Conservation (phyloP, 2,797 vertebrate species). For the Pangasius macronema region DNA sequence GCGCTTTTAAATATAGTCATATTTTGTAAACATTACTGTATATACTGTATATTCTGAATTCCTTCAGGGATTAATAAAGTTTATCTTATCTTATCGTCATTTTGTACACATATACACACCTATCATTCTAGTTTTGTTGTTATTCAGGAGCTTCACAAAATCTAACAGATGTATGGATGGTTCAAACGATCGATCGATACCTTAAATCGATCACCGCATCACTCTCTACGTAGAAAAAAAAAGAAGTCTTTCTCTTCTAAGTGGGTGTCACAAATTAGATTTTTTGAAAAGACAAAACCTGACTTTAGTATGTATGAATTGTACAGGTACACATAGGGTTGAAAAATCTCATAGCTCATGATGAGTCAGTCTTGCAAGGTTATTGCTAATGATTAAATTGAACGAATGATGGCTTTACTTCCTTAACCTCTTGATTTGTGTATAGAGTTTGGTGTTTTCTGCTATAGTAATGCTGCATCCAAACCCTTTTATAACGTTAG, state of each 20-base stretch:
- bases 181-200: too few species aligned
- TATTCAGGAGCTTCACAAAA: not conserved
- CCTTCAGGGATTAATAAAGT: too few species aligned
- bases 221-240: too few species aligned
- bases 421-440: not conserved
- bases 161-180: too few species aligned
- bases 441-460: not conserved
- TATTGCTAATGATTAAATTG: not conserved
- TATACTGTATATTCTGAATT: not conserved
- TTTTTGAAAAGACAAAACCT: not conserved
- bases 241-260: not conserved
- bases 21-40: not conserved
- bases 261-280: too few species aligned
- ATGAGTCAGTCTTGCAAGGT: not conserved
- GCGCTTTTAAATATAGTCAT: too few species aligned
- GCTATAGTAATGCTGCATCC: not conserved
- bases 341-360: too few species aligned
- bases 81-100: not conserved
- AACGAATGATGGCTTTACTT: not conserved
- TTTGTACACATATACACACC: not conserved
- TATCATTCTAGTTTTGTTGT: too few species aligned
- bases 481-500: not conserved
- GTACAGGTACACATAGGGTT: too few species aligned
- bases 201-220: too few species aligned
- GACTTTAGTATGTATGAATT: too few species aligned